These are phyloP conservation scores for Zaprionus kolodkinae DNA, from an alignment of 1,140 invertebrate species.

Conservation along the genomic window DNA sequence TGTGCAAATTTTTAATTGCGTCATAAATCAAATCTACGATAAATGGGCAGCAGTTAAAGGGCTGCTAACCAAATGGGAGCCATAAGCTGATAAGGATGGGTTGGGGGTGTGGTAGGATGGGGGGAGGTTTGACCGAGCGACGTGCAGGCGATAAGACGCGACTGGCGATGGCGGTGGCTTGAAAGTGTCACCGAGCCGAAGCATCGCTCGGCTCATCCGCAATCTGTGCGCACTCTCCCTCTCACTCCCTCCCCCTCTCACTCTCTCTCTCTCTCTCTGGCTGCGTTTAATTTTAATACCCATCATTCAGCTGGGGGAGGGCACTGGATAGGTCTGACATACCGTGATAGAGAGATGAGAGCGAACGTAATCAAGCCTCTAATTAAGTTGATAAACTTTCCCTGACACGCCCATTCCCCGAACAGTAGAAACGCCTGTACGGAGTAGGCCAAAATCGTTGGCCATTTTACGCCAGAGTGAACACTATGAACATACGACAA, in stretches of 20 bases:
- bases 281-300: conserved; percentile 69
- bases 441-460: conserved; percentile 44
- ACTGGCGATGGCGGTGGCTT: conserved; percentile 45
- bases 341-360: conserved; percentile 45
- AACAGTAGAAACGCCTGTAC: background rate
- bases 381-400: conserved; percentile 79
- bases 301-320: background rate
- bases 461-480: conserved; percentile 74
- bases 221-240: conserved; percentile 23
- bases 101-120: conserved; percentile 21
- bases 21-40: conserved; percentile 81
- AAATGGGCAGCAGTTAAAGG: conserved; percentile 80
- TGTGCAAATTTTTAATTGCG: conserved; percentile 76
- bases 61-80: conserved; percentile 81
- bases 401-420: conserved; percentile 33
- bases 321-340: background rate
- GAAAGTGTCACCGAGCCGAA: conserved; percentile 65
- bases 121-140: background rate
- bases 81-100: conserved; percentile 77
- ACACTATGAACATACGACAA: conserved; percentile 39
- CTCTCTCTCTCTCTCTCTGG: background rate
- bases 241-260: no score
- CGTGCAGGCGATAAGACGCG: conserved; percentile 65
- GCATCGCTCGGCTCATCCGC: conserved; percentile 18
- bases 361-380: conserved; percentile 77